A percentile compares a stretch with the other conserved stretches of the same genome.
Conservation (phyloP, 2,113 vertebrate species). For the Copsychus sechellarum region DNA sequence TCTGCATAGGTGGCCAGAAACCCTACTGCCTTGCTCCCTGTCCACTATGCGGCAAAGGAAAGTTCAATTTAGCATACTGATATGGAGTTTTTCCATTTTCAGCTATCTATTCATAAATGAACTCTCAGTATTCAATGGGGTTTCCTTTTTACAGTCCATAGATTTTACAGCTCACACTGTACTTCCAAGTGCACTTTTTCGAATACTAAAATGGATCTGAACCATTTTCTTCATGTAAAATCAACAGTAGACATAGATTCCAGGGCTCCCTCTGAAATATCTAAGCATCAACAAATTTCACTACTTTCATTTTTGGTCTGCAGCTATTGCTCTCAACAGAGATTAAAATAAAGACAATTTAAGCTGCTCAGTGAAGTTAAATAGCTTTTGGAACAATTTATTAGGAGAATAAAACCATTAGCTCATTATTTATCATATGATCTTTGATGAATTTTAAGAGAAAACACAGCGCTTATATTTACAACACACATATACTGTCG, state of each 20-base stretch:
- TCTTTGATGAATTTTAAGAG: background rate
- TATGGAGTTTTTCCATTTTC: background rate
- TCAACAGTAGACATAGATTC: background rate
- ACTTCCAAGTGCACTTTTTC: background rate
- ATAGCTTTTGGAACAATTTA: slow-evolving; percentile 13
- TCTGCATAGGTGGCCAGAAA: background rate
- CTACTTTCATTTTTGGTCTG: background rate
- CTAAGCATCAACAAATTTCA: background rate
- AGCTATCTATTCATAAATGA: background rate
- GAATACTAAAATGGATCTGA: background rate
- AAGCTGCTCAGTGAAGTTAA: background rate
- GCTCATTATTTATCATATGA: background rate
- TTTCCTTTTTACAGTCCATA: background rate
- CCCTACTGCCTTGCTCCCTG: background rate
- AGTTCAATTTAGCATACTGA: background rate
- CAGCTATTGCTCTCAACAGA: slow-evolving; percentile 10
- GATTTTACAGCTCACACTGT: background rate
- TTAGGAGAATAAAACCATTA: background rate
- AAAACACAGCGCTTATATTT: background rate
- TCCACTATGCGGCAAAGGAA: background rate
- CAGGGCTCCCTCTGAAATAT: background rate
- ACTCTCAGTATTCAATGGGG: background rate
- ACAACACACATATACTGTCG: background rate
- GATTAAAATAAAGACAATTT: background rate
- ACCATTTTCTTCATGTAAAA: slow-evolving; percentile 18